Evolutionary conservation across 1,140 invertebrate genomes (phyloP).

Genomic region (Saccostrea cuccullata): DNA sequence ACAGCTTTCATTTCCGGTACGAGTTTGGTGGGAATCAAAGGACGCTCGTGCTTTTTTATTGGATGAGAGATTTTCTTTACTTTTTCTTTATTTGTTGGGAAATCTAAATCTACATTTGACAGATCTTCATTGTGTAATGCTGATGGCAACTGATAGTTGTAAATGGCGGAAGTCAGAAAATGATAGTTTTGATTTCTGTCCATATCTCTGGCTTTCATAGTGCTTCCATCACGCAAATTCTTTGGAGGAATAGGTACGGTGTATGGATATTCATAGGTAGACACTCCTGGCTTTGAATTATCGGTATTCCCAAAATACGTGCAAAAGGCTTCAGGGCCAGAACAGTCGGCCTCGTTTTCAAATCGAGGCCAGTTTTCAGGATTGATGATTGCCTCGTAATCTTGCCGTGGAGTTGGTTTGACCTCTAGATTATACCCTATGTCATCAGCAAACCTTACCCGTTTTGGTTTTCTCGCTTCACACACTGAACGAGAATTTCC

Average conservation of each 20-base stretch:
- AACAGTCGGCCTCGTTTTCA: not conserved
- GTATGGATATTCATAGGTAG: not conserved
- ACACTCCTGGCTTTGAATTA: not conserved
- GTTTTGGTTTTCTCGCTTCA: constrained; percentile 23
- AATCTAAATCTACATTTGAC: not conserved
- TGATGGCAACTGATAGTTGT: constrained; percentile 2
- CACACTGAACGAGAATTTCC: not conserved
- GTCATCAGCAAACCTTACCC: constrained; percentile 37
- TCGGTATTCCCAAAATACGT: constrained; percentile 7
- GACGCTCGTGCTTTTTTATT: not conserved
- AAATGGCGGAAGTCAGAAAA: not conserved
- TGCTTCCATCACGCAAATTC: not conserved
- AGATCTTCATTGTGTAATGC: not conserved
- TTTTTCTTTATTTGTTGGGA: not conserved
- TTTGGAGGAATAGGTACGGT: not conserved
- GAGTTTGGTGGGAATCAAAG: not conserved
- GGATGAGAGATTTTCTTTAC: not conserved
- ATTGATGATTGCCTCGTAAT: constrained; percentile 7
- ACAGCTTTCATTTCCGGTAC: not conserved
- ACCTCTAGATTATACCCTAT: constrained; percentile 26
- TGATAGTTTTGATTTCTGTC: constrained; percentile 34
- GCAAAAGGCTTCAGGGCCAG: constrained; percentile 8
- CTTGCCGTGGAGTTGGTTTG: not conserved
- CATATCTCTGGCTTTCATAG: not conserved
- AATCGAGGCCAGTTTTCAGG: constrained; percentile 31